phyloP scores from a whole-genome alignment of 2,797 vertebrate genomes.

The Leucoraja ocellata region DNA sequence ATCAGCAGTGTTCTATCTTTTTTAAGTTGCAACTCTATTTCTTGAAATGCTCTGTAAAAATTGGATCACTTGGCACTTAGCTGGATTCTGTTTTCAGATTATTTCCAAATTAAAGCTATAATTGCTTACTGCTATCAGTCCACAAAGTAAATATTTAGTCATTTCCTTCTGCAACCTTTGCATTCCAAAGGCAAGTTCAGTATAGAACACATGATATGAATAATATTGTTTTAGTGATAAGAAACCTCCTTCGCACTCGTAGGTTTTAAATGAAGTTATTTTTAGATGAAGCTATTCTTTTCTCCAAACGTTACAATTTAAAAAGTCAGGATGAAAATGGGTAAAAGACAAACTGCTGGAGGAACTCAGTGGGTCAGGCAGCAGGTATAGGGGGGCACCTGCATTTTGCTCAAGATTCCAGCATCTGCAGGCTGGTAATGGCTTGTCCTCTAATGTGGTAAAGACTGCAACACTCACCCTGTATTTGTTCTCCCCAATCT shows the following conservation, averaged over 20 bases:
- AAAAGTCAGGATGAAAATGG: background rate
- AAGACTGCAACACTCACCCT: constrained; percentile 69
- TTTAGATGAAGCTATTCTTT: background rate
- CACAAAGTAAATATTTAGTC: background rate
- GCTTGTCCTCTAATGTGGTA: background rate
- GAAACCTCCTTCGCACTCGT: background rate
- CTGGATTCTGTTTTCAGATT: background rate
- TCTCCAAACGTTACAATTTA: background rate
- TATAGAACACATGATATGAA: background rate
- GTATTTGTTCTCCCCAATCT: constrained; percentile 98
- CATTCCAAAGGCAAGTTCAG: background rate
- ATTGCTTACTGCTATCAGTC: background rate
- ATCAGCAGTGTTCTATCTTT: background rate
- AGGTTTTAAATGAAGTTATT: background rate
- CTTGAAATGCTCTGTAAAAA: constrained; percentile 9
- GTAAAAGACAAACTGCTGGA: no score
- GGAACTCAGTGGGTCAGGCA: no score
- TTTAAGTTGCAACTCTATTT: background rate
- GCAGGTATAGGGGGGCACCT: no score
- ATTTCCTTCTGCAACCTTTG: background rate
- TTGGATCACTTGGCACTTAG: background rate
- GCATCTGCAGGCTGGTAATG: background rate
- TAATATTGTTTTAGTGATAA: background rate
- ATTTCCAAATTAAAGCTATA: constrained; percentile 6
- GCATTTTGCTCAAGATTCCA: no score